A percentile compares a stretch with the other conserved stretches of the same genome.
These are phyloP conservation scores for Ricordea florida DNA, from an alignment of 92 coral and sea anemone genomes.

Conservation along the genomic window DNA sequence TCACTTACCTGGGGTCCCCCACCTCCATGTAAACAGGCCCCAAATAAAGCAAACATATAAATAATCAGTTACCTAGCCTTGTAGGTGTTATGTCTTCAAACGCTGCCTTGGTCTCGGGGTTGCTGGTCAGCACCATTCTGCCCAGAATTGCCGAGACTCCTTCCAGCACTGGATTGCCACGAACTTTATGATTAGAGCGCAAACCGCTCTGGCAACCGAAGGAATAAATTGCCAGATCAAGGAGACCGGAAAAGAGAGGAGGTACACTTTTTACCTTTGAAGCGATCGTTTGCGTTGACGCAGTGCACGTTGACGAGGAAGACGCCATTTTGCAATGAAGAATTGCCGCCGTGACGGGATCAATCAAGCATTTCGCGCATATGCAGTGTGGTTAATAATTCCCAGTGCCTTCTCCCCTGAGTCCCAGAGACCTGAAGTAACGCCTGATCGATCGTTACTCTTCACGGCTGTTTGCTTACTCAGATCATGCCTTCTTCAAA, in stretches of 20 bases:
- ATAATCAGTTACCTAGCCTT: constrained; percentile 30
- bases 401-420: not conserved
- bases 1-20: no score
- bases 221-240: constrained; percentile 48
- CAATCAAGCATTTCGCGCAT: constrained; percentile 9
- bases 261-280: not conserved
- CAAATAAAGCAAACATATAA: no score
- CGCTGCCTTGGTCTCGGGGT: constrained; percentile 21
- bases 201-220: constrained; percentile 46
- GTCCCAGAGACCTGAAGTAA: not conserved
- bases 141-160: constrained; percentile 42
- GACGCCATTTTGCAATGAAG: not conserved
- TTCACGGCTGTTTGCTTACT: no score
- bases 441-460: no score
- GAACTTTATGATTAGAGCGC: constrained; percentile 13
- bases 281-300: constrained; percentile 1
- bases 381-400: constrained; percentile 3
- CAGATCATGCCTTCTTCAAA: constrained; percentile 32
- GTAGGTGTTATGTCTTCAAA: constrained; percentile 16
- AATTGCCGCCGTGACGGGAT: no score
- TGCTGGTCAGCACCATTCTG: constrained; percentile 8
- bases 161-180: constrained; percentile 40
- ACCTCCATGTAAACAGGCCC: no score
- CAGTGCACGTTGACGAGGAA: not conserved
- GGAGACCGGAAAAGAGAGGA: not conserved